Conservation (phyloP, 1,140 invertebrate genomes). For the Drosophila ambigua region DNA sequence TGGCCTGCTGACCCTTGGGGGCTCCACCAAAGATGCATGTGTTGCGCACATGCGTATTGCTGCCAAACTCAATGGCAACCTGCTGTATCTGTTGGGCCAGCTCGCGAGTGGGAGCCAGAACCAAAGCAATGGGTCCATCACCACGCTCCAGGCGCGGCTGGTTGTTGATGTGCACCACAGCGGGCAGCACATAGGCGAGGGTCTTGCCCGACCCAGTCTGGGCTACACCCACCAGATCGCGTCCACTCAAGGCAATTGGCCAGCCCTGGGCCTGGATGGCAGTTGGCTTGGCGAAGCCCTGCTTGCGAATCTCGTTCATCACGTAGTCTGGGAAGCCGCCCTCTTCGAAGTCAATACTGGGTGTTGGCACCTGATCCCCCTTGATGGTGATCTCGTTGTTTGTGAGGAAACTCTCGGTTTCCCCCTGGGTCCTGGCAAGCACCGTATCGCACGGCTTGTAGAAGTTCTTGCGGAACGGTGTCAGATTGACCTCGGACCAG, state of each 20-base stretch:
- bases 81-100: conserved; percentile 98
- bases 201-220: conserved; percentile 98
- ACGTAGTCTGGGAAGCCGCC: conserved; percentile 93
- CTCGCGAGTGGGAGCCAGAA: conserved; percentile 97
- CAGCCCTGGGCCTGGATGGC: conserved; percentile 96
- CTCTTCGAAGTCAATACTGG: conserved; percentile 93
- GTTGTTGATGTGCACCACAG: conserved; percentile 96
- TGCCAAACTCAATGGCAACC: conserved; percentile 96
- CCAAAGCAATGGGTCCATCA: conserved; percentile 96
- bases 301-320: conserved; percentile 90
- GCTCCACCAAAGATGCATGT: conserved; percentile 98
- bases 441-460: conserved; percentile 92
- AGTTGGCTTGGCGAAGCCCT: conserved; percentile 93
- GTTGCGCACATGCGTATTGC: conserved; percentile 92
- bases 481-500: conserved; percentile 89
- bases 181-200: conserved; percentile 91
- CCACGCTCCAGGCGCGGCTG: conserved; percentile 89
- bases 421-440: conserved; percentile 87
- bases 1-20: conserved; percentile 92
- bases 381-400: conserved; percentile 92
- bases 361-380: conserved; percentile 91
- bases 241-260: conserved; percentile 96
- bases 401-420: conserved; percentile 90
- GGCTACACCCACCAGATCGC: conserved; percentile 97
- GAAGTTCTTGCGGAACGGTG: conserved; percentile 97